Evolutionary conservation across 2,888 invertebrate genomes (phyloP).

Genomic region (Gisinianus flammeolus): DNA sequence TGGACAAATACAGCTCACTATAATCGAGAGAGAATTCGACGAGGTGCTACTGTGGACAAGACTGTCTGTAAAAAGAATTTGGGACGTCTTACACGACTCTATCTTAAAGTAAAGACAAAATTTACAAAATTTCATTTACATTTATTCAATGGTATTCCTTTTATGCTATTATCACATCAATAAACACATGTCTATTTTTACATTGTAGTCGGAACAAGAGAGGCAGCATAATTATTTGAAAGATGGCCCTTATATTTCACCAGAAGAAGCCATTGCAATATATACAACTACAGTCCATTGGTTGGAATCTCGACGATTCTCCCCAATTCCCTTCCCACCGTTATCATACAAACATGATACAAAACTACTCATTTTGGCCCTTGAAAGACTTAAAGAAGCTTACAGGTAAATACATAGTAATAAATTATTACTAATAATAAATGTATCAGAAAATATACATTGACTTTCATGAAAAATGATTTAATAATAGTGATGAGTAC

Average conservation of each 20-base stretch:
- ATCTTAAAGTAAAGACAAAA: slow-evolving; percentile 73
- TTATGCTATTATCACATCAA: too few species aligned
- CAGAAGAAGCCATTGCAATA: slow-evolving; percentile 99
- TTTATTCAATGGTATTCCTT: not conserved
- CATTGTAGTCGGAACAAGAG: slow-evolving; percentile 83
- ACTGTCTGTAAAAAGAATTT: slow-evolving; percentile 99
- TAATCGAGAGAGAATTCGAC: slow-evolving; percentile 95
- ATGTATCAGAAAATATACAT: slow-evolving; percentile 9
- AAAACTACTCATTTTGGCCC: slow-evolving; percentile 92
- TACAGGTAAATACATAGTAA: slow-evolving; percentile 68
- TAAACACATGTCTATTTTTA: slow-evolving; percentile 26
- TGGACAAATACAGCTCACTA: slow-evolving; percentile 99
- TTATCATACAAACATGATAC: slow-evolving; percentile 99
- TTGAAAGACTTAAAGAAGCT: slow-evolving; percentile 96
- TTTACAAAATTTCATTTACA: not conserved
- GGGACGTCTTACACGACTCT: slow-evolving; percentile 94
- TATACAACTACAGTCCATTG: slow-evolving; percentile 99
- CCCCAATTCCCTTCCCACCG: slow-evolving; percentile 99
- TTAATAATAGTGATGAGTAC: slow-evolving; percentile 5
- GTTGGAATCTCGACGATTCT: slow-evolving; percentile 97
- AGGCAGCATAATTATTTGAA: slow-evolving; percentile 99
- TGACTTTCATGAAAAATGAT: slow-evolving; percentile 2
- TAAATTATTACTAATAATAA: not conserved
- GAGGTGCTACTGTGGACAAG: slow-evolving; percentile 99
- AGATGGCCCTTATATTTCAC: slow-evolving; percentile 99